These are phyloP conservation scores for Drosophila pallidifrons DNA, from an alignment of 1,140 invertebrate species.

Conservation along the genomic window DNA sequence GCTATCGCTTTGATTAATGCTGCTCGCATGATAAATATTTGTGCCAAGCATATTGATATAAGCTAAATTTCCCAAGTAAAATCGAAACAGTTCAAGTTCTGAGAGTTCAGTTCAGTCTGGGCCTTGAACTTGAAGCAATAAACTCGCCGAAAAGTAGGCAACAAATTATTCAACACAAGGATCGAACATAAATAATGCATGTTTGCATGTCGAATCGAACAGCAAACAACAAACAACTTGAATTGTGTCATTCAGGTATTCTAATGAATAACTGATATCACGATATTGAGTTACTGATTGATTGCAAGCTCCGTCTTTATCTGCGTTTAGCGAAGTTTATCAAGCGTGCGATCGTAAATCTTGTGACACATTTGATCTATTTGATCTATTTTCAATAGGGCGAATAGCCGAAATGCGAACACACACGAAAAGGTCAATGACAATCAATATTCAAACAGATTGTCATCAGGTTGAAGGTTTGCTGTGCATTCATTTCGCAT, in stretches of 20 bases:
- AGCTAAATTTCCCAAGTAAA: neutral
- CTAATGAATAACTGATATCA: constrained; percentile 5
- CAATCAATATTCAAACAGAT: constrained; percentile 41
- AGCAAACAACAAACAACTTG: neutral
- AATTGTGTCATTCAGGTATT: neutral
- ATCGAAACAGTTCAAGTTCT: neutral
- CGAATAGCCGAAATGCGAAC: constrained; percentile 22
- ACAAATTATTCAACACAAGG: neutral
- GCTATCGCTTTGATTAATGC: constrained; percentile 23
- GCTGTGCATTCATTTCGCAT: constrained; percentile 5
- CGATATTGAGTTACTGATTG: constrained; percentile 25
- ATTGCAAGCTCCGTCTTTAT: neutral
- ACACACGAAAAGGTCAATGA: constrained; percentile 57
- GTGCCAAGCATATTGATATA: constrained; percentile 29
- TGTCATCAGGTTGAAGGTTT: constrained; percentile 50
- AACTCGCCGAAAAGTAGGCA: constrained; percentile 15
- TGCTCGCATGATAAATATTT: constrained; percentile 21
- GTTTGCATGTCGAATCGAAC: neutral
- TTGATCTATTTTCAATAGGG: constrained; percentile 51
- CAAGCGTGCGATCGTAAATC: constrained; percentile 43
- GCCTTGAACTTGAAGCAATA: constrained; percentile 1
- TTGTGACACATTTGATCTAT: constrained; percentile 47
- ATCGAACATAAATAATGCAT: neutral
- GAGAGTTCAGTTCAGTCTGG: neutral
- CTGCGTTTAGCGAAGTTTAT: constrained; percentile 7